Evolutionary conservation across 2,888 invertebrate genomes (phyloP).

Genomic region (Leucophora obtusa): DNA sequence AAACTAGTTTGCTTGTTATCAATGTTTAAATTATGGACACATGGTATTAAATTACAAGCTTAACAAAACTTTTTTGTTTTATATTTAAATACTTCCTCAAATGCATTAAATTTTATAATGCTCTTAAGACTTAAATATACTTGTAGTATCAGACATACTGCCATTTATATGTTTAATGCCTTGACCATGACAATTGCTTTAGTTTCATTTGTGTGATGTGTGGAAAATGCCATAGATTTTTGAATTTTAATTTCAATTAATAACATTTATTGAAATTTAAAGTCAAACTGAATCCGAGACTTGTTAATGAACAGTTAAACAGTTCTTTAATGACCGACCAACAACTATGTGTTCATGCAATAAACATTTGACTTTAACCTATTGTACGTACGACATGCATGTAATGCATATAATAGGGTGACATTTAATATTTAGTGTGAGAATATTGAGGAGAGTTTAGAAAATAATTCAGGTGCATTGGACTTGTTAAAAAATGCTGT

Average conservation of each 20-base stretch:
- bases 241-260: not conserved
- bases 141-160: slow-evolving; percentile 16
- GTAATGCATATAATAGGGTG: not conserved
- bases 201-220: slow-evolving; percentile 33
- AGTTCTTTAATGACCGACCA: slow-evolving; percentile 33
- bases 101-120: slow-evolving; percentile 10
- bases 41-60: slow-evolving; percentile 38
- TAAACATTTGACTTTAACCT: slow-evolving; percentile 39
- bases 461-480: no score
- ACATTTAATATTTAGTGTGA: not conserved
- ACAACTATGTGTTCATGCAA: slow-evolving; percentile 2
- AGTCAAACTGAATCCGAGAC: slow-evolving; percentile 32
- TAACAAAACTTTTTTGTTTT: slow-evolving; percentile 9
- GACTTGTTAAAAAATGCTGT: no score
- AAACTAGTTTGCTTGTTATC: slow-evolving; percentile 19
- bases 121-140: slow-evolving; percentile 32
- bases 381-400: slow-evolving; percentile 12
- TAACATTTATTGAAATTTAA: slow-evolving; percentile 30
- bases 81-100: slow-evolving; percentile 25
- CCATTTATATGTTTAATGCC: slow-evolving; percentile 28
- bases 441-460: no score
- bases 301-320: slow-evolving; percentile 58
- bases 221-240: slow-evolving; percentile 48
- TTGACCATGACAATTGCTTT: slow-evolving; percentile 63
- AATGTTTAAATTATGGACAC: not conserved